Conservation (phyloP, 2,797 vertebrate species). For the Nyctibius grandis region DNA sequence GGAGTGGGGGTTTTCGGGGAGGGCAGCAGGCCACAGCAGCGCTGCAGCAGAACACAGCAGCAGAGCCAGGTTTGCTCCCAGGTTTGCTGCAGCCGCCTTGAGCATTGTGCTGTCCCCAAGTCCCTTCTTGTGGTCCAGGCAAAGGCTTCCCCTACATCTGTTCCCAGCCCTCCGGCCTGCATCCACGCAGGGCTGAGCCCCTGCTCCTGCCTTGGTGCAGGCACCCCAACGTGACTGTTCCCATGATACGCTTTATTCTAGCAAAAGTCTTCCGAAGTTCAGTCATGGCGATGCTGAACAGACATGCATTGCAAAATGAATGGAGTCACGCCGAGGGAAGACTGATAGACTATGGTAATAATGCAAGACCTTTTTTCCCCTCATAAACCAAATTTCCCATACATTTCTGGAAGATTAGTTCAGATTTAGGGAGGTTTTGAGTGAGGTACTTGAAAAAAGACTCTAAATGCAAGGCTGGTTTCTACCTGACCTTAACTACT, state of each 20-base stretch:
- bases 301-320: background rate
- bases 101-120: background rate
- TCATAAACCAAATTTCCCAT: slow-evolving; percentile 52
- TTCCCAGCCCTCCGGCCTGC: background rate
- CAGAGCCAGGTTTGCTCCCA: background rate
- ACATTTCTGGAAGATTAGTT: slow-evolving; percentile 57
- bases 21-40: background rate
- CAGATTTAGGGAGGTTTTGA: slow-evolving; percentile 32
- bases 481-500: slow-evolving; percentile 49
- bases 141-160: background rate
- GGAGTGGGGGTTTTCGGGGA: background rate
- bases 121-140: background rate
- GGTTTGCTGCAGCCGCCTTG: background rate
- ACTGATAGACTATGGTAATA: slow-evolving; percentile 15
- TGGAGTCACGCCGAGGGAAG: background rate
- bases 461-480: slow-evolving; percentile 38
- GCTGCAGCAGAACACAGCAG: background rate
- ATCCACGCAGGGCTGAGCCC: background rate
- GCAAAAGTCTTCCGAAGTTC: background rate
- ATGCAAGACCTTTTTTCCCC: slow-evolving; percentile 17
- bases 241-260: background rate
- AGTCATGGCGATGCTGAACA: background rate
- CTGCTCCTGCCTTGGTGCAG: background rate
- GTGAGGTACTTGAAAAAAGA: slow-evolving; percentile 26
- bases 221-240: rapidly evolving